phyloP scores from a whole-genome alignment of 2,888 invertebrate genomes.

The Rhagonycha fulva region DNA sequence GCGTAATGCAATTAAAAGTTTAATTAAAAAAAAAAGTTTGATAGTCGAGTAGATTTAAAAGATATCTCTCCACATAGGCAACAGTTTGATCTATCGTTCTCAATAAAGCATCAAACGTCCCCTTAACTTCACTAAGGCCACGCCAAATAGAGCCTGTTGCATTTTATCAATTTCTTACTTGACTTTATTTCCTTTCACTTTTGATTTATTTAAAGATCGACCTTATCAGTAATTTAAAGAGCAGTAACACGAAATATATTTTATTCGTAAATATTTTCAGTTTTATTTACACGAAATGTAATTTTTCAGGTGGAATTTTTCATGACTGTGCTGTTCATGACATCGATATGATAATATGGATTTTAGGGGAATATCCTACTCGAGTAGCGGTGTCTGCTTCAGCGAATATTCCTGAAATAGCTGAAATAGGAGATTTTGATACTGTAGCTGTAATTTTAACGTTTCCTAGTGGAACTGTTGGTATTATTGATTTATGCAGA shows the following conservation, averaged over 20 bases:
- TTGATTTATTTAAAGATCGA: not conserved
- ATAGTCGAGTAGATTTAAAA: not conserved
- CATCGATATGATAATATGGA: slow-evolving; percentile 68
- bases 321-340: slow-evolving; percentile 74
- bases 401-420: slow-evolving; percentile 64
- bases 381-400: slow-evolving; percentile 60
- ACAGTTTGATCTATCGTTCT: slow-evolving; percentile 4
- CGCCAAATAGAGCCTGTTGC: slow-evolving; percentile 1
- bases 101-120: slow-evolving; percentile 2
- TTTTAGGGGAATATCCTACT: slow-evolving; percentile 64
- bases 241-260: not conserved
- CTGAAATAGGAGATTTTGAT: slow-evolving; percentile 65
- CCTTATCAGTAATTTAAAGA: not conserved
- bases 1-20: not conserved
- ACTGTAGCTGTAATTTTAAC: slow-evolving; percentile 64
- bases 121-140: slow-evolving; percentile 1
- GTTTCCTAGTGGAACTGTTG: slow-evolving; percentile 67
- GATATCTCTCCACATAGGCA: not conserved
- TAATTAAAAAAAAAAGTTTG: not conserved
- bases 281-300: not conserved
- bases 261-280: not conserved
- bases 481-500: slow-evolving; percentile 66
- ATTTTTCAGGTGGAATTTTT: slow-evolving; percentile 64
- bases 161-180: slow-evolving; percentile 2
- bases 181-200: not conserved